Percentiles rank a stretch among this genome's conserved stretches.
Conservation (phyloP, 2,797 vertebrate species). For the Acanthurus tractus region DNA sequence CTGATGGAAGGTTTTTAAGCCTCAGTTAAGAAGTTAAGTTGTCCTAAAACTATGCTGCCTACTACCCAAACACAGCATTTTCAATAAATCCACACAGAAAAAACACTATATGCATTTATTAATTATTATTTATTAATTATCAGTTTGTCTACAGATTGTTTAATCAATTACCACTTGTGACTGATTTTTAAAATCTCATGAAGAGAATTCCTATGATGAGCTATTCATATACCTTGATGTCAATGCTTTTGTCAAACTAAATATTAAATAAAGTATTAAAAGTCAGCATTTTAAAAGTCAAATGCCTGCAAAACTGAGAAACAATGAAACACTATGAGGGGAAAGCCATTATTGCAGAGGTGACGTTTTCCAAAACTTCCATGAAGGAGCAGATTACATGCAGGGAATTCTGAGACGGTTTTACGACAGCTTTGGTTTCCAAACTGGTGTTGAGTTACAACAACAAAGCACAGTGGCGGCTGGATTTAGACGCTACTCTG, state of each 20-base stretch:
- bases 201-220: too few species aligned
- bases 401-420: not conserved
- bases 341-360: not conserved
- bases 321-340: not conserved
- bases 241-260: not conserved
- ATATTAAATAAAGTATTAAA: not conserved
- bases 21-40: not conserved
- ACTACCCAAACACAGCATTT: not conserved
- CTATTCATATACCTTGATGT: too few species aligned
- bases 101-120: not conserved
- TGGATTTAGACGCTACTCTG: not conserved
- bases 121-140: not conserved
- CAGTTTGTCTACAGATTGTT: too few species aligned
- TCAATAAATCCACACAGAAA: too few species aligned
- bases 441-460: not conserved
- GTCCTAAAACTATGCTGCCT: too few species aligned
- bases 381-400: not conserved
- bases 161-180: too few species aligned
- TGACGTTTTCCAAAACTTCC: slow-evolving; percentile 18
- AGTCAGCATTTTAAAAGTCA: not conserved
- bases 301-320: not conserved
- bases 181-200: too few species aligned
- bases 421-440: not conserved
- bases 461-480: not conserved
- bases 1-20: not conserved